Evolutionary conservation across 1,140 invertebrate species (phyloP).

Genomic region (Teleogryllus occipitalis): DNA sequence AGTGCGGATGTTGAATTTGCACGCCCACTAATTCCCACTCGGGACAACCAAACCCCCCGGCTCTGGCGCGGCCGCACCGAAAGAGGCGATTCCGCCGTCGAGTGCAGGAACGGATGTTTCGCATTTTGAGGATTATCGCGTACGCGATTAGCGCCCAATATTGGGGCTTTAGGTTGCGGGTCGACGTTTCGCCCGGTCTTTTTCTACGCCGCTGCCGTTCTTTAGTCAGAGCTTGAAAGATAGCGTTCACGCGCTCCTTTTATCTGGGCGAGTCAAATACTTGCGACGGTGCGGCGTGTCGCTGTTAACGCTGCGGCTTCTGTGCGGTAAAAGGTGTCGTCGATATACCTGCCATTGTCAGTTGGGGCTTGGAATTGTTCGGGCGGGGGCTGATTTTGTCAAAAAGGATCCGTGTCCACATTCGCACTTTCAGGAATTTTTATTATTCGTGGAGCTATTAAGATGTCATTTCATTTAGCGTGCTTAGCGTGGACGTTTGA

Average conservation of each 20-base stretch:
- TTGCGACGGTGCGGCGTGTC: no score
- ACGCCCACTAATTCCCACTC: background rate
- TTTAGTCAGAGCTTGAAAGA: background rate
- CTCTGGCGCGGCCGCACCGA: background rate
- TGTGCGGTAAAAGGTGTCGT: no score
- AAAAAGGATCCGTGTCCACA: no score
- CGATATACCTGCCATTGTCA: no score
- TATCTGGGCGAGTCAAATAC: background rate
- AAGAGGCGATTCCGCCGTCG: no score
- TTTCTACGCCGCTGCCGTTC: background rate
- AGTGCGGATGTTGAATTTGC: background rate
- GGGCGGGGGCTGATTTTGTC: no score
- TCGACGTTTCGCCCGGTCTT: background rate
- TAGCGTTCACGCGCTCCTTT: background rate
- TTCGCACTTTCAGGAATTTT: no score
- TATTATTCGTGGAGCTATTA: no score
- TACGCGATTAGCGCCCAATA: background rate
- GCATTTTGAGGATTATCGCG: background rate
- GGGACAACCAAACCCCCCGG: background rate
- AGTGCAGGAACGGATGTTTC: background rate
- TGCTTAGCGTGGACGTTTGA: no score
- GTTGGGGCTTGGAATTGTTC: no score
- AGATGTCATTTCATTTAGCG: no score
- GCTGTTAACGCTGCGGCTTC: no score
- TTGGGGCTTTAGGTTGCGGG: background rate